phyloP scores from a whole-genome alignment of 1,140 invertebrate genomes.

The Diachasma alloeum region DNA sequence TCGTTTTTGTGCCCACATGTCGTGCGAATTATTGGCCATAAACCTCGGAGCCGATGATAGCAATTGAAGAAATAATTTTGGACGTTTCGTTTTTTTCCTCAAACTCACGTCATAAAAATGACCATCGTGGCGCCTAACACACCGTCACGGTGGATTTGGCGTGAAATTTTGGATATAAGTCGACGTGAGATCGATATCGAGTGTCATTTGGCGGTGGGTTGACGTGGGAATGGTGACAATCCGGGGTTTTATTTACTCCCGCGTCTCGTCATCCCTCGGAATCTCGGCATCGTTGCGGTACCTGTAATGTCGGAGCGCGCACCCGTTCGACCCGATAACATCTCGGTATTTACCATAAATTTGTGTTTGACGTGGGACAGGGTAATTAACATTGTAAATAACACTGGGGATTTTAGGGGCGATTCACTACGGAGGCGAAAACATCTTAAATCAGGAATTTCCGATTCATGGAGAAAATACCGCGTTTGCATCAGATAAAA shows the following conservation, averaged over 20 bases:
- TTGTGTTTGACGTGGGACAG: not conserved
- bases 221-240: not conserved
- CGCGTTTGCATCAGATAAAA: too few species aligned
- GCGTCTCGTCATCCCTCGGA: not conserved
- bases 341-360: not conserved
- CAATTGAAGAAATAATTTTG: not conserved
- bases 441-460: not conserved
- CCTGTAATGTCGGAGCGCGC: not conserved
- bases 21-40: not conserved
- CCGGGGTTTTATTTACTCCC: not conserved
- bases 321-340: not conserved
- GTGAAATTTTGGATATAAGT: not conserved
- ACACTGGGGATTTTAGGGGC: not conserved
- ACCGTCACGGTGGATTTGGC: not conserved
- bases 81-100: not conserved
- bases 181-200: not conserved
- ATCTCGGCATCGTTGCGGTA: too few species aligned
- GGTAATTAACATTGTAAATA: not conserved
- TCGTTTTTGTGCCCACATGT: not conserved
- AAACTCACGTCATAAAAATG: not conserved
- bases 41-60: not conserved
- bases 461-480: too few species aligned
- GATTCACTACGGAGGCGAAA: not conserved
- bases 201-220: not conserved
- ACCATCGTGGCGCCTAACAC: not conserved